A percentile compares a stretch with the other conserved stretches of the same genome.
phyloP scores from a whole-genome alignment of 2,113 vertebrate genomes.

The Craseonycteris thonglongyai region DNA sequence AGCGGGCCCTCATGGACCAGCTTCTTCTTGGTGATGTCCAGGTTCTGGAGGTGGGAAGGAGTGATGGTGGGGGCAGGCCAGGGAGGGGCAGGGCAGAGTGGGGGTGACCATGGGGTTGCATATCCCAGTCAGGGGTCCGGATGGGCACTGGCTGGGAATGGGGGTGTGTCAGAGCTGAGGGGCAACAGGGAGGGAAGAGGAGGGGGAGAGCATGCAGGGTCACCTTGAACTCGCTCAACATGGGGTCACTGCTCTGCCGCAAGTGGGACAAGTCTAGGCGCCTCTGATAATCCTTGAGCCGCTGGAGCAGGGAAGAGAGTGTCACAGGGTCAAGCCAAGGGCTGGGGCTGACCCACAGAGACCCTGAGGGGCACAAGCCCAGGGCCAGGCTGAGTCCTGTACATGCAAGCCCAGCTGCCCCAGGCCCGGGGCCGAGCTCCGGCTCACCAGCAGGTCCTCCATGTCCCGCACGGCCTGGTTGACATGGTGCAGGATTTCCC shows the following conservation, averaged over 20 bases:
- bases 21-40: conserved; percentile 85
- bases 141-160: background rate
- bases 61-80: fast-evolving
- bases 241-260: conserved; percentile 84
- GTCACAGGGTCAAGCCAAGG: background rate
- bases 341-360: background rate
- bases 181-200: background rate
- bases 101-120: background rate
- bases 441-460: conserved; percentile 91
- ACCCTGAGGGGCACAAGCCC: background rate
- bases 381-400: background rate
- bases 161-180: background rate
- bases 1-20: conserved; percentile 87
- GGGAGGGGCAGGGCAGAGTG: background rate
- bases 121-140: background rate
- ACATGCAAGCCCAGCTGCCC: fast-evolving
- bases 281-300: conserved; percentile 91
- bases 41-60: conserved; percentile 72
- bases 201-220: background rate
- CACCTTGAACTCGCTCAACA: conserved; percentile 85
- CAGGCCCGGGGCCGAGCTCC: fast-evolving
- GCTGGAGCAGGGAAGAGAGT: conserved; percentile 69
- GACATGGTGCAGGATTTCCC: conserved; percentile 91
- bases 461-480: conserved; percentile 90
- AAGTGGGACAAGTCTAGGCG: conserved; percentile 90